These are phyloP conservation scores for Holocentrus rufus DNA, from an alignment of 2,797 vertebrate species.

Conservation along the genomic window DNA sequence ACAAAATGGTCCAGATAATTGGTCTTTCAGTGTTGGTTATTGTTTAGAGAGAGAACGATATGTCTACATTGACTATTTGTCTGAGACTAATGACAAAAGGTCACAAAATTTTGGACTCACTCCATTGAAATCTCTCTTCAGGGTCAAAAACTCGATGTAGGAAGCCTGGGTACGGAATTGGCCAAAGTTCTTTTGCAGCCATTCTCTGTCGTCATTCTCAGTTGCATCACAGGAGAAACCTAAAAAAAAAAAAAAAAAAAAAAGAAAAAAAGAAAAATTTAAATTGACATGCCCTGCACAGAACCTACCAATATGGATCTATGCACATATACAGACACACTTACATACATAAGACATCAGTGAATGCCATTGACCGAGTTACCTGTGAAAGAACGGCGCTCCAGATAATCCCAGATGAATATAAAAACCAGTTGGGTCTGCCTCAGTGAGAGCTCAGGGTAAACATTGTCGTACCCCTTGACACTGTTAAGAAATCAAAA, in stretches of 20 bases:
- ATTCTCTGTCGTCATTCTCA: slow-evolving; percentile 52
- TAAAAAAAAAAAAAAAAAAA: slow-evolving; percentile 30
- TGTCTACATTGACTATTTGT: no score
- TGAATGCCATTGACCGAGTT: not conserved
- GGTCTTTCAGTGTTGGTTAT: no score
- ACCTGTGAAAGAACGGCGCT: slow-evolving; percentile 49
- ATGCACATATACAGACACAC: not conserved
- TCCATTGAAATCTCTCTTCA: slow-evolving; percentile 69
- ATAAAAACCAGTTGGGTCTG: slow-evolving; percentile 58
- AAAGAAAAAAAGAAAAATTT: no score
- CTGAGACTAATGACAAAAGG: no score
- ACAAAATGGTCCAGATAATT: no score
- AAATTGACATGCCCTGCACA: not conserved
- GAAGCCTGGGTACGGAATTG: slow-evolving; percentile 56
- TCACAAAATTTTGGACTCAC: slow-evolving; percentile 43
- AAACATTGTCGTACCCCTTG: slow-evolving; percentile 60
- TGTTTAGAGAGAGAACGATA: no score
- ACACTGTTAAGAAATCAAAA: slow-evolving; percentile 51
- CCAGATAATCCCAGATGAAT: slow-evolving; percentile 59
- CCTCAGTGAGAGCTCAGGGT: slow-evolving; percentile 42
- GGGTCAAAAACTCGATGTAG: slow-evolving; percentile 50
- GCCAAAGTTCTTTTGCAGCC: slow-evolving; percentile 67
- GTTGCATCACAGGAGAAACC: slow-evolving; percentile 58
- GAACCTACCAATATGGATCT: not conserved
- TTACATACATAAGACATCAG: no score